phyloP scores from a whole-genome alignment of 2,797 vertebrate genomes.

The Pachyuromys duprasi region DNA sequence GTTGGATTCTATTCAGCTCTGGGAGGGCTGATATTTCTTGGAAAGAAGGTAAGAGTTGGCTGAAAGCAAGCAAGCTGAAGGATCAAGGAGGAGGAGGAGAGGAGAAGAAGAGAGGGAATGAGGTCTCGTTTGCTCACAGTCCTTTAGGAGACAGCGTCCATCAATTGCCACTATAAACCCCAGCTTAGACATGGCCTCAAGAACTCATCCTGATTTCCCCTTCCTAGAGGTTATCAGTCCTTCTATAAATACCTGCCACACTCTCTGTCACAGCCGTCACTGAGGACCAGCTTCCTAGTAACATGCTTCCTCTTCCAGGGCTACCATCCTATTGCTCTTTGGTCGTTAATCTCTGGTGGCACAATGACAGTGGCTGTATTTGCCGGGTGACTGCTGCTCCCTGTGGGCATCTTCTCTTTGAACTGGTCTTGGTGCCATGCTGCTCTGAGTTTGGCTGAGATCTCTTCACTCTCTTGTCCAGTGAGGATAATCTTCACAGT shows the following conservation, averaged over 20 bases:
- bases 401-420: background rate
- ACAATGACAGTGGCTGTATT: background rate
- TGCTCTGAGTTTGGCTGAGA: background rate
- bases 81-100: background rate
- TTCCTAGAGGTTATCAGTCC: background rate
- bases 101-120: too few relatives aligned
- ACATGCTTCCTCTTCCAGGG: too few relatives aligned
- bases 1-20: background rate
- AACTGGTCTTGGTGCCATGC: too few relatives aligned
- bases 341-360: background rate
- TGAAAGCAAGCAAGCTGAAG: background rate
- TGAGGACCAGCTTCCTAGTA: background rate
- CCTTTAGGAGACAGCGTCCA: background rate
- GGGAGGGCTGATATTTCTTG: background rate
- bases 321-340: background rate
- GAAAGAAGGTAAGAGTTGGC: background rate
- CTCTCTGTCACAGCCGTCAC: background rate
- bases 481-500: background rate
- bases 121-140: background rate
- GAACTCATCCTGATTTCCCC: background rate
- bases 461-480: background rate
- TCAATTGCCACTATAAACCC: background rate
- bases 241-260: background rate
- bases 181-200: background rate
- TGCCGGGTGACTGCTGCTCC: background rate